A percentile compares a stretch with the other conserved stretches of the same genome.
phyloP scores from a whole-genome alignment of 1,140 invertebrate species.

The Drosophila quadrilineata region DNA sequence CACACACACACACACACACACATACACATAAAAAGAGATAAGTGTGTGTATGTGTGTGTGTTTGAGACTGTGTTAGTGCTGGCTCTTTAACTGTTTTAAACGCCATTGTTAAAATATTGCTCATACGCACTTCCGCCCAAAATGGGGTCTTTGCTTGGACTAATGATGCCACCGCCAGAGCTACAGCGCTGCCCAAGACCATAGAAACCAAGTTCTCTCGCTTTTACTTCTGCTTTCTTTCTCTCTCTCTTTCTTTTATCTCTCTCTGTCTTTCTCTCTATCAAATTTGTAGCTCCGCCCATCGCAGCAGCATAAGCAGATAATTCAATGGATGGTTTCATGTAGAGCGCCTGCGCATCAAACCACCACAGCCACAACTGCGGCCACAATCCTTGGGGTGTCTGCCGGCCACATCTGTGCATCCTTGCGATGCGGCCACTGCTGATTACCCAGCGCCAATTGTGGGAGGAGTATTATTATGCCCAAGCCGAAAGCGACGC shows the following conservation, averaged over 20 bases:
- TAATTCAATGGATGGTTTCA: slow-evolving; percentile 27
- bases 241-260: no score
- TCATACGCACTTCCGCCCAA: slow-evolving; percentile 76
- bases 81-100: slow-evolving; percentile 78
- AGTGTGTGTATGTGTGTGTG: slow-evolving; percentile 12
- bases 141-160: slow-evolving; percentile 72
- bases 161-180: slow-evolving; percentile 59
- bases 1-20: no score
- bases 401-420: slow-evolving; percentile 15
- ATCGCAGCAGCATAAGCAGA: slow-evolving; percentile 35
- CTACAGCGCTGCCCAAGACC: slow-evolving; percentile 50
- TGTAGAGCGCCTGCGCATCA: slow-evolving; percentile 66
- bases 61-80: slow-evolving; percentile 27
- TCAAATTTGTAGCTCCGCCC: slow-evolving; percentile 57
- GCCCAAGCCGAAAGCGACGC: neutral
- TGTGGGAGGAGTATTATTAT: slow-evolving; percentile 52
- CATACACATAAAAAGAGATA: no score
- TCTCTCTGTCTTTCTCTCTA: no score
- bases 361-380: slow-evolving; percentile 38
- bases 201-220: no score
- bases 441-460: slow-evolving; percentile 11
- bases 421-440: slow-evolving; percentile 1
- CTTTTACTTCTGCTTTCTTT: no score
- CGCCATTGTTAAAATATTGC: slow-evolving; percentile 80
- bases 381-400: slow-evolving; percentile 26